A percentile compares a stretch with the other conserved stretches of the same genome.
These are phyloP conservation scores for Nycticryphes semicollaris DNA, from an alignment of 2,113 vertebrate species.

Conservation along the genomic window DNA sequence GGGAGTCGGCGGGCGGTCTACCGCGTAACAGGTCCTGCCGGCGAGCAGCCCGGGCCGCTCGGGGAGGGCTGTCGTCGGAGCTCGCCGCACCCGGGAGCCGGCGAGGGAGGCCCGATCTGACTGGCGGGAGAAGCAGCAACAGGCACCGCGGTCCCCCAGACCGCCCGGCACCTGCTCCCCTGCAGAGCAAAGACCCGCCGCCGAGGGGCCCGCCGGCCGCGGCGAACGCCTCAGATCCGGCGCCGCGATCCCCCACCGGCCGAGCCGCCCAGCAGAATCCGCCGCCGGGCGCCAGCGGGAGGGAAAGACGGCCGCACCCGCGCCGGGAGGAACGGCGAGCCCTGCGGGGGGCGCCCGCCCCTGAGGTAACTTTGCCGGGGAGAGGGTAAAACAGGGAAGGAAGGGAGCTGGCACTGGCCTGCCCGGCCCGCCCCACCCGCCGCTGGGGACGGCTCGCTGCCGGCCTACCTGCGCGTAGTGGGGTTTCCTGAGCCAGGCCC, in stretches of 20 bases:
- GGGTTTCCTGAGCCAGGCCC: conserved; percentile 84
- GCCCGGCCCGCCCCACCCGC: not conserved
- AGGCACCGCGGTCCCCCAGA: not conserved
- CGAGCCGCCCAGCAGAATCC: not conserved
- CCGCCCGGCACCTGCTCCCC: not conserved
- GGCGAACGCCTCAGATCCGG: not conserved
- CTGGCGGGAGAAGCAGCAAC: not conserved
- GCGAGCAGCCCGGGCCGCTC: not conserved
- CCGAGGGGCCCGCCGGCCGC: not conserved
- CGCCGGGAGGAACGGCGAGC: not conserved
- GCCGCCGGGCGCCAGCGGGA: not conserved
- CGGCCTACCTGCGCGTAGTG: conserved; percentile 85
- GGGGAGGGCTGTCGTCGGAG: not conserved
- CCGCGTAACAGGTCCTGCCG: not conserved
- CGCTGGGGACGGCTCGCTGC: not conserved
- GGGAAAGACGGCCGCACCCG: not conserved
- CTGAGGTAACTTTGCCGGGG: not conserved
- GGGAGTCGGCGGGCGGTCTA: not conserved
- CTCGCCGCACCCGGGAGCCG: not conserved
- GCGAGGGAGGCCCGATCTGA: not conserved
- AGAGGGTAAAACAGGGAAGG: not conserved
- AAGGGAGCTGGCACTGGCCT: not conserved
- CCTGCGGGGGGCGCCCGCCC: not conserved
- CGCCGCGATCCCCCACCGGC: not conserved
- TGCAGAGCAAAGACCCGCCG: not conserved